These are phyloP conservation scores for Lathamus discolor DNA, from an alignment of 2,113 vertebrate species.

Conservation along the genomic window DNA sequence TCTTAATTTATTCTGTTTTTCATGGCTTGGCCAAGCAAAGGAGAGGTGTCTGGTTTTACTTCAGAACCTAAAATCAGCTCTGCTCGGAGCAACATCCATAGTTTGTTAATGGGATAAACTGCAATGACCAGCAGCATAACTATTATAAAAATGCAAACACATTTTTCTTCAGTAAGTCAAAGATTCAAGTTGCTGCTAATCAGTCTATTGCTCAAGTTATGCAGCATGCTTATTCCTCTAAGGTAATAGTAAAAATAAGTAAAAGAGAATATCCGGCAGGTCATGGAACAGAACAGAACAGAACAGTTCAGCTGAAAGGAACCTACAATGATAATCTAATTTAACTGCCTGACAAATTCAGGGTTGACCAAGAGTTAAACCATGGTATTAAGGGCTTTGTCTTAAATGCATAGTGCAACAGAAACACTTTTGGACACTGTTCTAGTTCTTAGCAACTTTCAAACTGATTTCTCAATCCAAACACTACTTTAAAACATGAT, in stretches of 20 bases:
- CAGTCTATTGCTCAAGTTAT: background rate
- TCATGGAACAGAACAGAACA: background rate
- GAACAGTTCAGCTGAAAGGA: background rate
- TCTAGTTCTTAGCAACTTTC: background rate
- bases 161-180: background rate
- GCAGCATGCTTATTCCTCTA: background rate
- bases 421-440: background rate
- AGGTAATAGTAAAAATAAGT: background rate
- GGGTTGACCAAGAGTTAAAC: background rate
- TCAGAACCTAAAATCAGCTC: background rate
- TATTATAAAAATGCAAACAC: background rate
- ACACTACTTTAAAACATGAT: background rate
- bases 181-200: background rate
- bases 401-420: background rate
- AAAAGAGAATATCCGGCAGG: background rate
- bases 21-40: background rate
- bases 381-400: background rate
- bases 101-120: background rate
- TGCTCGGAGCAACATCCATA: background rate
- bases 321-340: fast-evolving
- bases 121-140: background rate
- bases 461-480: background rate
- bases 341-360: background rate
- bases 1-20: background rate
- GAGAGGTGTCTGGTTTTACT: background rate